Base-by-base conservation (phyloP, 2,113 vertebrate species). In the Hydropotes inermis region DNA sequence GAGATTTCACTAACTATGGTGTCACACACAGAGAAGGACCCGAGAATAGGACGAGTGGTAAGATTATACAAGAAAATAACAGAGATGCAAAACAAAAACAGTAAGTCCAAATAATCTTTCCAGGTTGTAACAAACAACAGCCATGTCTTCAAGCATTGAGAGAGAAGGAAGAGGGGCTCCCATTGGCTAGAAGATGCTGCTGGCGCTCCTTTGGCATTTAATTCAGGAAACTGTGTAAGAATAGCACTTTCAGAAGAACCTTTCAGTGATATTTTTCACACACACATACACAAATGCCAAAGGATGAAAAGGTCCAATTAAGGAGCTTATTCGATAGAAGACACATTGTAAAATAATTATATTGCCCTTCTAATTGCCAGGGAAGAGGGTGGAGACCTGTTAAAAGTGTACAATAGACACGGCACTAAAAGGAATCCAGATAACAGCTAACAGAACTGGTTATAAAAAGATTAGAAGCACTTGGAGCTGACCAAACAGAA, bases 381-480 rank as follows among this genome's bases (percentile, higher is more conserved):
- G 58, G 76, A 91, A 94, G 81, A 96, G 88, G 91, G 95, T 94
- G 91, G 96, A 95, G 91, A 74, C 43, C 96, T 96, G 76, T 90
- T 97, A 88, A 94, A 95, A 82, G 50, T 60, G 27, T 87, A 91
- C 88, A 97, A 94, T 55, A 97, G 92, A 97, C 96, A 94, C 90
- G 92, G 90, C 52, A 10, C 94, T 57, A 78, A 64, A 96, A 91
- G 92, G 86, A 92, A 83, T 87, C 67, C 84, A 97, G 97, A 98
- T 98, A 98, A 96, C 92, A 91, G 55, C 92, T 95, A 98, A 97
- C 96, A 98, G 97, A 96, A 97, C 90, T 96, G 90, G 97, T 91
- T 98, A 95, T 98, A 97, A 98, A 98, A 98, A 97, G 98, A 97
- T 98, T 96, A 98, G 94, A 96, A 86, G 81, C 47, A 82, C 85